Evolutionary conservation across 2,888 invertebrate species (phyloP).

Genomic region (Sisyra terminalis): DNA sequence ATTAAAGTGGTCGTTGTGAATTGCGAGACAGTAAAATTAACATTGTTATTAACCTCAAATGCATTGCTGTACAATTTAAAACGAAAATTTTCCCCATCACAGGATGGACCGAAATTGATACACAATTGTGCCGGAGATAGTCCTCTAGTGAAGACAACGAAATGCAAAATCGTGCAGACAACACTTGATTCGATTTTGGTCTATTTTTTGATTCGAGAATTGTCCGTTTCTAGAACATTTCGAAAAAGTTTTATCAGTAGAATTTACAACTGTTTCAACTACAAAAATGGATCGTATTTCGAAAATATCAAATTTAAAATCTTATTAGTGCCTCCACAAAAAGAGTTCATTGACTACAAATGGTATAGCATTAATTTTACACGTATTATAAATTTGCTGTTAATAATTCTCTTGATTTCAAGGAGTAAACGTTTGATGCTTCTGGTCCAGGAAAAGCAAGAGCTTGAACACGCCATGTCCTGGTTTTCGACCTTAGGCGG

Average conservation of each 20-base stretch:
- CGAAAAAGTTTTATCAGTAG: slow-evolving; percentile 13
- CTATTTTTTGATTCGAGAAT: slow-evolving; percentile 13
- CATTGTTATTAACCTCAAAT: too few species aligned
- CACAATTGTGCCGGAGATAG: neutral
- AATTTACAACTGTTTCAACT: slow-evolving; percentile 8
- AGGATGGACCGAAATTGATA: neutral
- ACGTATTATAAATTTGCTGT: slow-evolving; percentile 2
- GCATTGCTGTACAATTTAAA: too few species aligned
- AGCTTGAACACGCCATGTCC: slow-evolving; percentile 73
- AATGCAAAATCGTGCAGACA: neutral
- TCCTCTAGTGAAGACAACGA: neutral
- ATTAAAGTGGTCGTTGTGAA: too few species aligned
- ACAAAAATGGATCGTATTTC: slow-evolving; percentile 7
- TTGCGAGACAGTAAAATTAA: too few species aligned
- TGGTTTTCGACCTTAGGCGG: slow-evolving; percentile 95
- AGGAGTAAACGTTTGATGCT: slow-evolving; percentile 34
- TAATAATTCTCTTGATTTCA: slow-evolving; percentile 12
- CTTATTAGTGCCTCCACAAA: slow-evolving; percentile 36
- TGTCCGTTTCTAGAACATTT: slow-evolving; percentile 17
- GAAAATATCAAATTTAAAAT: slow-evolving; percentile 17
- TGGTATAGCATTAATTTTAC: too few species aligned
- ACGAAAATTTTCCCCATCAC: too few species aligned
- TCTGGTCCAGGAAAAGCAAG: slow-evolving; percentile 44
- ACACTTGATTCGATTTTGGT: neutral
- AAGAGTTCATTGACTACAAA: slow-evolving; percentile 49